Conservation (phyloP, 2,797 vertebrate species). For the Bovichtus diacanthus region DNA sequence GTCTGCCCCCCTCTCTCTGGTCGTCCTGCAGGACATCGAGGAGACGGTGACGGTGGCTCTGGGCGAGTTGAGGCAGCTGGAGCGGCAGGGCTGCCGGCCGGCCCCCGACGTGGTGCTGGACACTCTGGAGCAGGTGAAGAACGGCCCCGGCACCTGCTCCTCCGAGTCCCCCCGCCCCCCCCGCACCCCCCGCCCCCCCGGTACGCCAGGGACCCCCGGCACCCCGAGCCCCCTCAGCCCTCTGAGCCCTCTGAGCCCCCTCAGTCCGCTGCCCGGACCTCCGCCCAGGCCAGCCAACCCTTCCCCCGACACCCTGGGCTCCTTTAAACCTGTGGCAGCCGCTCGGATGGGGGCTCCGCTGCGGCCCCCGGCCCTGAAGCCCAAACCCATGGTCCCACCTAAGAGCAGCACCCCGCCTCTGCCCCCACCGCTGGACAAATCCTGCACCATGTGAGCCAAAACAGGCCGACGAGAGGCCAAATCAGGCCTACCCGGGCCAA, state of each 20-base stretch:
- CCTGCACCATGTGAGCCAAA: conserved; percentile 96
- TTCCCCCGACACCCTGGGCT: conserved; percentile 92
- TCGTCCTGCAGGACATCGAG: conserved; percentile 91
- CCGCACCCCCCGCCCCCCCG: conserved; percentile 85
- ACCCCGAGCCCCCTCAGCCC: conserved; percentile 91
- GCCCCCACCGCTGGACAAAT: conserved; percentile 94
- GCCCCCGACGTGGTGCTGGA: conserved; percentile 96
- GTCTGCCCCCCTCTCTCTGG: not conserved
- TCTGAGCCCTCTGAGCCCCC: conserved; percentile 94
- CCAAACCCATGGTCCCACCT: conserved; percentile 95
- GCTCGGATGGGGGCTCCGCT: conserved; percentile 91
- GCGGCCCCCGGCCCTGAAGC: conserved; percentile 95
- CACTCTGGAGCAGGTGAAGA: conserved; percentile 96
- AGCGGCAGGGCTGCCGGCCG: conserved; percentile 92
- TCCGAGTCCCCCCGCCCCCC: conserved; percentile 88
- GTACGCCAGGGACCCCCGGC: conserved; percentile 77
- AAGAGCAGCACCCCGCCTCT: conserved; percentile 92
- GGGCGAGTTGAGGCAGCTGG: conserved; percentile 93
- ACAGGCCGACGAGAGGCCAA: conserved; percentile 67
- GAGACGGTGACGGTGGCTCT: conserved; percentile 96
- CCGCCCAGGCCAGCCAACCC: conserved; percentile 83
- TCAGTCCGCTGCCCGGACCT: conserved; percentile 93
- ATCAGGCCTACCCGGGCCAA: conserved; percentile 79
- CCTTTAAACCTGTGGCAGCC: conserved; percentile 93
- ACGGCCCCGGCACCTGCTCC: conserved; percentile 82